Conservation (phyloP, 2,888 invertebrate genomes). For the Drosophila lutescens region DNA sequence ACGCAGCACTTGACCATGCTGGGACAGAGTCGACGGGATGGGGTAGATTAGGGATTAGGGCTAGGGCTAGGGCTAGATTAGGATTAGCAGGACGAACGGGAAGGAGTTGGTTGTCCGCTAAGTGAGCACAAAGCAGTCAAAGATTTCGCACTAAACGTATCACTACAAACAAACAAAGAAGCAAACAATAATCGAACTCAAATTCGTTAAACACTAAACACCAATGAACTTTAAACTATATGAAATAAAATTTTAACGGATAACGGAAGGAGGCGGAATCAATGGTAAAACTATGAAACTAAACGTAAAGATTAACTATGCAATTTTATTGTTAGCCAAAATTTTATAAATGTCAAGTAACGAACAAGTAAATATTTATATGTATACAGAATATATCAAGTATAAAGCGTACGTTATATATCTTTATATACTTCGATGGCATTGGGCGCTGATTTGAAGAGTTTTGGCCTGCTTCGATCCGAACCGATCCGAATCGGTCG, state of each 20-base stretch:
- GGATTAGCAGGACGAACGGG: conserved; percentile 28
- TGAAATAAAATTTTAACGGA: conserved; percentile 49
- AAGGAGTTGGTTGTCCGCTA: conserved; percentile 22
- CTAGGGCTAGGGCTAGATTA: conserved; percentile 39
- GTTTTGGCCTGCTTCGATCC: conserved; percentile 49
- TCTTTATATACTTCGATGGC: conserved; percentile 45
- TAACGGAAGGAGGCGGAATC: conserved; percentile 28
- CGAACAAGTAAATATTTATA: conserved; percentile 65
- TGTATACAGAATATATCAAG: conserved; percentile 61
- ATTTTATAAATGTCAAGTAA: conserved; percentile 77
- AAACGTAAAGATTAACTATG: conserved; percentile 65
- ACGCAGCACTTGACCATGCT: conserved; percentile 62
- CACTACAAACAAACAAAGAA: conserved; percentile 60
- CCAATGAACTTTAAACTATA: conserved; percentile 59
- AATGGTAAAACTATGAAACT: conserved; percentile 49
- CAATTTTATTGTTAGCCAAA: conserved; percentile 81
- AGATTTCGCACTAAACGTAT: conserved; percentile 71
- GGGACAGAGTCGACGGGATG: conserved; percentile 12
- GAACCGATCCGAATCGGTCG: conserved; percentile 20
- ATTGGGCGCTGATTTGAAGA: conserved; percentile 61
- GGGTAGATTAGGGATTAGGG: conserved; percentile 32
- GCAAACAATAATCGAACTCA: conserved; percentile 67
- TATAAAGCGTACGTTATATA: conserved; percentile 46
- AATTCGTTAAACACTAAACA: conserved; percentile 56
- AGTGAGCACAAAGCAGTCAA: conserved; percentile 63